Conservation (phyloP, 2,888 invertebrate species). For the Melieria omissa region DNA sequence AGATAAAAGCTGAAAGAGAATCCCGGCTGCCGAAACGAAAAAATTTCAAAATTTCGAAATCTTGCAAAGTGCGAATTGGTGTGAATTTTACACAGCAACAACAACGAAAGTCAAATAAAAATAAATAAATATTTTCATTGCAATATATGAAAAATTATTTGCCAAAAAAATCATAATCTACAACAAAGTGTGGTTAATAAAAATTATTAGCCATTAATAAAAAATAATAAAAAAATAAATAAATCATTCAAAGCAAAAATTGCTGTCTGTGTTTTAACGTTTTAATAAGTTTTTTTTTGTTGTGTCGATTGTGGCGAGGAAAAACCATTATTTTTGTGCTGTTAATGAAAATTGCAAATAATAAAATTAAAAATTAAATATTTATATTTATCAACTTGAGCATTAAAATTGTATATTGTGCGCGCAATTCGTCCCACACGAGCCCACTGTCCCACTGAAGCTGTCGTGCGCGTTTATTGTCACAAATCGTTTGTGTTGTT, state of each 20-base stretch:
- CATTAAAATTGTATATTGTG: no score
- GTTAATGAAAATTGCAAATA: not conserved
- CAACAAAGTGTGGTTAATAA: not conserved
- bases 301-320: not conserved
- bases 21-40: not conserved
- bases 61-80: conserved; percentile 11
- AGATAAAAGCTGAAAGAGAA: conserved; percentile 17
- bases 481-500: not conserved
- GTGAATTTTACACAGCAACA: conserved; percentile 12
- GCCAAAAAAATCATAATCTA: not conserved
- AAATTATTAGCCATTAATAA: not conserved
- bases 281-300: not conserved
- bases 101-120: not conserved
- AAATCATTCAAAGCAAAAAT: no score
- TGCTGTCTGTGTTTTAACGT: not conserved
- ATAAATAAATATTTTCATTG: not conserved
- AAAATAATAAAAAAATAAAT: not conserved
- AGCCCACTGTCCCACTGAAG: conserved; percentile 1
- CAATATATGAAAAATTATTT: not conserved
- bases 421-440: not conserved
- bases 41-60: conserved; percentile 16
- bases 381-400: not conserved
- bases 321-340: not conserved
- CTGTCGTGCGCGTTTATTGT: not conserved
- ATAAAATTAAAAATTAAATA: not conserved